Base-by-base conservation (phyloP, 2,797 vertebrate species). In the Centroberyx gerrardi region DNA sequence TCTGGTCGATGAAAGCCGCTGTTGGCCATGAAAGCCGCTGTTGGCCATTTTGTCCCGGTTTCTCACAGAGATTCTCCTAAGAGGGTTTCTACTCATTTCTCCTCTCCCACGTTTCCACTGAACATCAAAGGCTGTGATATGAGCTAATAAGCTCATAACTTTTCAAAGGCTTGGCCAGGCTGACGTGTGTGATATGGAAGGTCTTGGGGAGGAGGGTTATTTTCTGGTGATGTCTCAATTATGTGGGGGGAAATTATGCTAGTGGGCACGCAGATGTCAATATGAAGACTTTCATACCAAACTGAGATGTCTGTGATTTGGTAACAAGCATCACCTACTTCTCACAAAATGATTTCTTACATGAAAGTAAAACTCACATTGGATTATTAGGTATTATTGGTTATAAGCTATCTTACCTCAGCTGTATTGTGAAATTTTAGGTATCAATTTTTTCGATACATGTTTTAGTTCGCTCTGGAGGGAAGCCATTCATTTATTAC, bases 101-200 rank as follows among this genome's bases (percentile, higher is more conserved):
- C 22, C 4, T 28, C 40, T 68, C 70, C 17, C 54, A 48, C 64
- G n/a, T 72, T 38, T 46, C 27, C 13, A 3, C 56, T 22, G 42
- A 44, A 66, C 80, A 76, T 77, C 66, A 72, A 68, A 76, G 67
- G 31, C 42, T 12, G 54, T 0, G 56, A 64, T 67, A 46, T 1
- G n/a, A 73, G 10, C 62, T 73, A 62, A 80, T 81, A 15, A 64
- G 69, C 55, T 52, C 22, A 22, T 1, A 56, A 17, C 18, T 58
- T 22, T 58, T 72, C 28, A 73, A 36, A 80, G 58, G 40, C 68
- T 48, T 27, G 6, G 40, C 63, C 22, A 22, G 22, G 22, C 22
- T 22, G 22, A 40, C 38, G 10, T 40, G 10, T 40, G 38, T 40
- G 10, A 40, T 40, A 8, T 3, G 0, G 49, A 46, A 22, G 22